Evolutionary conservation across 2,113 vertebrate species (phyloP).

Genomic region (Microtus pennsylvanicus): DNA sequence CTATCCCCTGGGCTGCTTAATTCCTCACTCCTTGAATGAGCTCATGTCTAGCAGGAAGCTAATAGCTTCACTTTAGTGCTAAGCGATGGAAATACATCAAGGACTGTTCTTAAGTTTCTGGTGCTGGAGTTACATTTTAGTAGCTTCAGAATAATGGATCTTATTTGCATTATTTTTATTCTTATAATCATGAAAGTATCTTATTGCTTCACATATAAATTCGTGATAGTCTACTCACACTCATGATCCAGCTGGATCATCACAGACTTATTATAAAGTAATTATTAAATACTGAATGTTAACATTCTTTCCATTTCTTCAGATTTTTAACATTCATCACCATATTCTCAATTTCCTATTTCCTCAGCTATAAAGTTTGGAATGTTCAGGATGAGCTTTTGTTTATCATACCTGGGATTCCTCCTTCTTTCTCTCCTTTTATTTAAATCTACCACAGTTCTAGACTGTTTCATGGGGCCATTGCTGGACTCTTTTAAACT

Average conservation of each 20-base stretch:
- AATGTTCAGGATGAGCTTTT: neutral
- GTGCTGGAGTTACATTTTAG: neutral
- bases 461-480: neutral
- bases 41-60: constrained; percentile 39
- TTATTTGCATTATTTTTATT: constrained; percentile 19
- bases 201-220: neutral
- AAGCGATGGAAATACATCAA: constrained; percentile 25
- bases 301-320: neutral
- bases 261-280: neutral
- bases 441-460: neutral
- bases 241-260: neutral
- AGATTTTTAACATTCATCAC: constrained; percentile 11
- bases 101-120: constrained; percentile 13
- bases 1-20: neutral
- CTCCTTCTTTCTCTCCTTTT: neutral
- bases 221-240: neutral
- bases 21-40: constrained; percentile 42
- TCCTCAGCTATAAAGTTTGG: neutral
- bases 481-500: neutral
- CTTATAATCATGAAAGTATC: neutral
- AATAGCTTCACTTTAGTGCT: constrained; percentile 48
- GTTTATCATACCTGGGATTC: neutral
- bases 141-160: constrained; percentile 51
- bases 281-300: neutral
- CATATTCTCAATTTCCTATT: neutral